Evolutionary conservation across 2,113 vertebrate species (phyloP).

Genomic region (Taurulus bubalis): DNA sequence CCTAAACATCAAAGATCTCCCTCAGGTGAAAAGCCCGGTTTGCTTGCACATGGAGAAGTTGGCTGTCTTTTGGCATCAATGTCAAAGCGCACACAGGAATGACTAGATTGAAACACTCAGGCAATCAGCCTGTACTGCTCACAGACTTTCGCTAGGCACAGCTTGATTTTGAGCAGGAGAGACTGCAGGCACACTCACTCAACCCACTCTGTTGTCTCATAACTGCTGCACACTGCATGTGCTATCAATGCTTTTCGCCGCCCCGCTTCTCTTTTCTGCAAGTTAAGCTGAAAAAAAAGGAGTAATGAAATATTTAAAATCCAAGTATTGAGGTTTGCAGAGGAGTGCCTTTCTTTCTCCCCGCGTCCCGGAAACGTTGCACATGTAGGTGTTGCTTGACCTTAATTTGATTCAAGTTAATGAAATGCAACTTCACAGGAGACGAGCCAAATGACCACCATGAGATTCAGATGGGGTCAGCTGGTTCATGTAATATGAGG

Average conservation of each 20-base stretch:
- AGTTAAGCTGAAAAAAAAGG: slow-evolving; percentile 73
- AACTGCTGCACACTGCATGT: slow-evolving; percentile 59
- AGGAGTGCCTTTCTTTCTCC: slow-evolving; percentile 43
- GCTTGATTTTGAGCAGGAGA: slow-evolving; percentile 72
- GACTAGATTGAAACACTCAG: slow-evolving; percentile 70
- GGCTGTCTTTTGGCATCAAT: slow-evolving; percentile 74
- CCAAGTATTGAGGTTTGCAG: slow-evolving; percentile 51
- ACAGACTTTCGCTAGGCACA: slow-evolving; percentile 62
- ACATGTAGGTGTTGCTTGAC: slow-evolving; percentile 5
- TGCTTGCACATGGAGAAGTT: slow-evolving; percentile 73
- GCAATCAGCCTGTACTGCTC: slow-evolving; percentile 67
- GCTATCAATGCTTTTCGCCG: slow-evolving; percentile 53
- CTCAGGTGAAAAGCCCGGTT: slow-evolving; percentile 64
- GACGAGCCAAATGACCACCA: neutral
- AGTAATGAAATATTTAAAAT: slow-evolving; percentile 76
- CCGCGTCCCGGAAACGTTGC: neutral
- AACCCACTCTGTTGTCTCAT: slow-evolving; percentile 65
- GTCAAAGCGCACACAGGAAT: slow-evolving; percentile 66
- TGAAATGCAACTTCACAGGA: neutral
- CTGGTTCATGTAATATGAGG: slow-evolving; percentile 16
- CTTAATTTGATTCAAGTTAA: slow-evolving; percentile 18
- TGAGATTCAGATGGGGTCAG: neutral
- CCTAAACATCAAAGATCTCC: slow-evolving; percentile 73
- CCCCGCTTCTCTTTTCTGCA: slow-evolving; percentile 72
- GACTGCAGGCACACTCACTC: slow-evolving; percentile 61